Evolutionary conservation across 2,888 invertebrate genomes (phyloP), one percentile per base, ranked within the genome.

Genomic region (Zootermopsis nevadensis): DNA sequence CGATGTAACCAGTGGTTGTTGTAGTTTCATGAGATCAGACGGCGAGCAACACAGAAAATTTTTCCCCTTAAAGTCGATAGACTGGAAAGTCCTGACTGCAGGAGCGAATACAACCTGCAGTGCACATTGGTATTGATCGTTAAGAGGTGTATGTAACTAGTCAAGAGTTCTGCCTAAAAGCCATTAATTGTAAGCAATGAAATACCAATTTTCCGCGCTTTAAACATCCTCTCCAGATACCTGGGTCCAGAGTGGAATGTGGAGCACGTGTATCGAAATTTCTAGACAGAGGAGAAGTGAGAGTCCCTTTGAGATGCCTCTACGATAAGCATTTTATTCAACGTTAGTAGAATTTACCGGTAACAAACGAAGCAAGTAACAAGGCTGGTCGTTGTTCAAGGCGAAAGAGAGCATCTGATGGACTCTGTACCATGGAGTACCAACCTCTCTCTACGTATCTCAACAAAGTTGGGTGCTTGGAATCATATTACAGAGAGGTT

Each of bases 291-390:
- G 60, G 12, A 27, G 27, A 10, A 6, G 27, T 60, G 60, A 60
- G 60, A 60, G 60, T 60, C 60, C n/a, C 60, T 60, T 60, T 60
- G 60, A 60, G 60, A 15, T 60, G 60, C 60, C 10, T 27, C 6
- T 27, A 60, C 27, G 60, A 60, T 7, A 60, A 27, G 60, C 60
- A 60, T 60, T 60, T 60, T 60, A 60, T 60, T 60, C n/a, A 27
- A 60, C 27, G 60, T 60, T 60, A 60, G 60, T 60, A 60, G 60
- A 60, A 60, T 60, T 60, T 60, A 60, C n/a, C 60, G 60, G 60
- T 27, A 60, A n/a, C 60, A 60, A 60, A 60, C 60, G 60, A n/a
- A 8, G 60, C n/a, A 60, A 60, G 60, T 60, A 60, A 27, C n/a
- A 53, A 53, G 53, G 53, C 12, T 60, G 60, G 60, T 6, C 27